These are phyloP conservation scores for Amphiura filiformis DNA, from an alignment of 35 echinoderm and acorn worm genomes.

Conservation along the genomic window DNA sequence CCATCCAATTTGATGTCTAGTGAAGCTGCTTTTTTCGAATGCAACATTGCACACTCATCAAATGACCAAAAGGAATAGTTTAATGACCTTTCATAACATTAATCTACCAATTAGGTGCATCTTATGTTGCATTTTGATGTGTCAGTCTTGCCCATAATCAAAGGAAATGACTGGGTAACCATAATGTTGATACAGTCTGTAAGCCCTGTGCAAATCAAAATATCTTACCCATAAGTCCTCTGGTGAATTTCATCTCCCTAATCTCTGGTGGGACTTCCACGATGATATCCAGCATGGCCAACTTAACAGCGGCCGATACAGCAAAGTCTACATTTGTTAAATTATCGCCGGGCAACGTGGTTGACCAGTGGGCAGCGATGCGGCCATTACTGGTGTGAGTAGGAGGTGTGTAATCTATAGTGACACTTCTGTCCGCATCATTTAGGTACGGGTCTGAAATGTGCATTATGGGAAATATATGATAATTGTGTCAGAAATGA, in stretches of 20 bases:
- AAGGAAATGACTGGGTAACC: no score
- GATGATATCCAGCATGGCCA: not conserved
- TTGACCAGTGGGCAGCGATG: not conserved
- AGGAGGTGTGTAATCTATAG: not conserved
- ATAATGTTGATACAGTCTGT: no score
- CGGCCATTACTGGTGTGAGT: not conserved
- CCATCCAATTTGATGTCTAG: no score
- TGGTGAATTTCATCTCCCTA: not conserved
- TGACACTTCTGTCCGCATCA: not conserved
- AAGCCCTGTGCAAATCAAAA: no score
- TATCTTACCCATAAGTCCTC: not conserved
- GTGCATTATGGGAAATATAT: not conserved
- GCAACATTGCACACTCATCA: no score
- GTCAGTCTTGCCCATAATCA: no score
- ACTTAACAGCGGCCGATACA: not conserved
- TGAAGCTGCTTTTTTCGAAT: no score
- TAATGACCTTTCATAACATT: no score
- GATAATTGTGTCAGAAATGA: not conserved
- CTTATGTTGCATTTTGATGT: no score
- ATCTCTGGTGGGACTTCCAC: not conserved
- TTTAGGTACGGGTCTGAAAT: not conserved
- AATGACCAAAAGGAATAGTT: no score
- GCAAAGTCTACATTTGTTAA: not conserved
- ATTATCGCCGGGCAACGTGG: not conserved
- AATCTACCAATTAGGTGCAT: no score